phyloP scores from a whole-genome alignment of 2,113 vertebrate genomes.

The Mugil cephalus region DNA sequence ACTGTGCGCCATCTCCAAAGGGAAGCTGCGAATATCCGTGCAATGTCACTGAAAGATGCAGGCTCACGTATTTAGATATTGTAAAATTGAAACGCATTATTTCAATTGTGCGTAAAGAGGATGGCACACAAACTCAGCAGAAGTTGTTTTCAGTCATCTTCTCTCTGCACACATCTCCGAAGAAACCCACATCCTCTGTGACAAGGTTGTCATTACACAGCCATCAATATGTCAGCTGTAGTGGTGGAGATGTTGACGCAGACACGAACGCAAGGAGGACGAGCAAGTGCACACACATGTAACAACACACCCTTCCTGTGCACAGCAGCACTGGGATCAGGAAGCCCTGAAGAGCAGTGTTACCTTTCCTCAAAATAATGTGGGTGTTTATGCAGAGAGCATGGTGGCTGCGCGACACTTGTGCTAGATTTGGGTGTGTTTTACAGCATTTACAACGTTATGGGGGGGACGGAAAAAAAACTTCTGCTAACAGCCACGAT shows the following conservation, averaged over 20 bases:
- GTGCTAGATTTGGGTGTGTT: conserved; percentile 7
- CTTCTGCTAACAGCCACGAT: not conserved
- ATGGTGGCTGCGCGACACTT: conserved; percentile 1
- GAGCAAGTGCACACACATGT: conserved; percentile 13
- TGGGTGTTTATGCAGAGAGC: conserved; percentile 42
- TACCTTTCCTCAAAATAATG: conserved; percentile 43
- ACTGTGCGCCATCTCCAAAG: no score
- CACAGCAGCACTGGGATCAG: conserved; percentile 49
- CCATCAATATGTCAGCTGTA: conserved; percentile 65
- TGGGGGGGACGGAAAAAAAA: not conserved
- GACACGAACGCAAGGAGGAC: not conserved
- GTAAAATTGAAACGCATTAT: not conserved
- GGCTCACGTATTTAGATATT: no score
- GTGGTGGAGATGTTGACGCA: conserved; percentile 16
- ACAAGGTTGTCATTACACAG: conserved; percentile 58
- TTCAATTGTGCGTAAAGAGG: conserved; percentile 1
- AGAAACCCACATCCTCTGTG: conserved; percentile 77
- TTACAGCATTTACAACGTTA: not conserved
- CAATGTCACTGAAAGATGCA: no score
- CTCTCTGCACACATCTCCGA: conserved; percentile 35
- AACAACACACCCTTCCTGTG: conserved; percentile 63
- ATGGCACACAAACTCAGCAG: conserved; percentile 21
- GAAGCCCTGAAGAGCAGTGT: conserved; percentile 62
- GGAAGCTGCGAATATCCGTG: no score
- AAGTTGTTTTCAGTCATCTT: conserved; percentile 33